phyloP scores from a whole-genome alignment of 2,113 vertebrate species.

The Heterotilapia buettikoferi region DNA sequence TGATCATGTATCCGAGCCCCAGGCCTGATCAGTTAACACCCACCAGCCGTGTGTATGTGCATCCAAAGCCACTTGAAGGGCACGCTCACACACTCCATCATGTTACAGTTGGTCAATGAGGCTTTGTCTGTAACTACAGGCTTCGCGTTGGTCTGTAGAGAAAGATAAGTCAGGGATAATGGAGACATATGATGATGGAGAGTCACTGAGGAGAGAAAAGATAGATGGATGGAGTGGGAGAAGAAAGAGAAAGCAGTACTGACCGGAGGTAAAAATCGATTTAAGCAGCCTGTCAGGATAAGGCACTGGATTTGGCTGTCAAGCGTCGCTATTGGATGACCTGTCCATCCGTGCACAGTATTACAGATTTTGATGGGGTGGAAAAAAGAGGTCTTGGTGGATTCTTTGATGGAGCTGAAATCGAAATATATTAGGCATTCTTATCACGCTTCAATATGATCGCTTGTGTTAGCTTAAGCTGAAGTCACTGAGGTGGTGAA shows the following conservation, averaged over 20 bases:
- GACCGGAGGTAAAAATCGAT: conserved; percentile 19
- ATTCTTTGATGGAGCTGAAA: not conserved
- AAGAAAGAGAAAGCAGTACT: conserved; percentile 14
- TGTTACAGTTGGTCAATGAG: not conserved
- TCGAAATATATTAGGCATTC: not conserved
- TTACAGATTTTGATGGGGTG: not conserved
- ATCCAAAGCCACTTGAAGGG: not conserved
- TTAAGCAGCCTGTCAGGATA: conserved; percentile 3
- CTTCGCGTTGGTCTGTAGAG: not conserved
- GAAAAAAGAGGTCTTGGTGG: not conserved
- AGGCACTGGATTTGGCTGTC: conserved; percentile 7
- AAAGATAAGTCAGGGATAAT: not conserved
- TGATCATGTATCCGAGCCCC: not conserved
- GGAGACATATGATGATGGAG: conserved; percentile 23
- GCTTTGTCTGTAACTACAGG: conserved; percentile 20
- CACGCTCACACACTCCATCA: not conserved
- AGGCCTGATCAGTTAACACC: not conserved
- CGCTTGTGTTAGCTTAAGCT: not conserved
- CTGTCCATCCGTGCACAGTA: not conserved
- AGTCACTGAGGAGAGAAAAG: not conserved
- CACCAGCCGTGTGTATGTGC: not conserved
- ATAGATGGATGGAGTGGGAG: not conserved
- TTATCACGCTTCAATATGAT: not conserved
- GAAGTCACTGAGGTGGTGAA: not conserved
- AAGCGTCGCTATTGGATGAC: not conserved